Conservation (phyloP, 2,113 vertebrate species). For the Austrofundulus limnaeus region DNA sequence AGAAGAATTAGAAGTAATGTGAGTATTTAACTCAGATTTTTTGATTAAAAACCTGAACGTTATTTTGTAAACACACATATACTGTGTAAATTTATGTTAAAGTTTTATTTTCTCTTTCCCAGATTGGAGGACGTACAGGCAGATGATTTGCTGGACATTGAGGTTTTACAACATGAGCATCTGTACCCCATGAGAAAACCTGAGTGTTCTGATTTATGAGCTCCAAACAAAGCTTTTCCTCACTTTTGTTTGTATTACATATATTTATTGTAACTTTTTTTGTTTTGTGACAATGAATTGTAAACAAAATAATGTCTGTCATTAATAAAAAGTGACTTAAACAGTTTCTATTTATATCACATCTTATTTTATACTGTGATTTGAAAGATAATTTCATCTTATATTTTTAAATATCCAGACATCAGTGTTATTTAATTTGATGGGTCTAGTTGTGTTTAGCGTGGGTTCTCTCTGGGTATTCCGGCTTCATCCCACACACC, state of each 20-base stretch:
- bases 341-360: neutral
- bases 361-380: too few species aligned
- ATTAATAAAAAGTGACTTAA: conserved; percentile 3
- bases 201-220: fast-evolving
- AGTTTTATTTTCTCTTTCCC: neutral
- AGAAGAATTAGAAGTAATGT: conserved; percentile 60
- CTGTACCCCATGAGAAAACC: conserved; percentile 25
- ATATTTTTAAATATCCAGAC: too few species aligned
- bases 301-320: neutral
- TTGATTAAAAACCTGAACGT: neutral
- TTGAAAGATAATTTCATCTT: too few species aligned
- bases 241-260: neutral
- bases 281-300: neutral
- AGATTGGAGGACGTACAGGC: conserved; percentile 47
- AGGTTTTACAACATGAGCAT: conserved; percentile 19
- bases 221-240: neutral
- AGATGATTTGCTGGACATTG: conserved; percentile 34
- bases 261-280: neutral
- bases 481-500: too few species aligned
- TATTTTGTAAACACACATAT: neutral
- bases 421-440: too few species aligned
- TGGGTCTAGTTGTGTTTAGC: too few species aligned
- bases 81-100: neutral
- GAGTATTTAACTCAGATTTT: conserved; percentile 8
- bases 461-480: too few species aligned